These are phyloP conservation scores for Hydrolagus affinis DNA, from an alignment of 2,113 vertebrate genomes.

Conservation along the genomic window DNA sequence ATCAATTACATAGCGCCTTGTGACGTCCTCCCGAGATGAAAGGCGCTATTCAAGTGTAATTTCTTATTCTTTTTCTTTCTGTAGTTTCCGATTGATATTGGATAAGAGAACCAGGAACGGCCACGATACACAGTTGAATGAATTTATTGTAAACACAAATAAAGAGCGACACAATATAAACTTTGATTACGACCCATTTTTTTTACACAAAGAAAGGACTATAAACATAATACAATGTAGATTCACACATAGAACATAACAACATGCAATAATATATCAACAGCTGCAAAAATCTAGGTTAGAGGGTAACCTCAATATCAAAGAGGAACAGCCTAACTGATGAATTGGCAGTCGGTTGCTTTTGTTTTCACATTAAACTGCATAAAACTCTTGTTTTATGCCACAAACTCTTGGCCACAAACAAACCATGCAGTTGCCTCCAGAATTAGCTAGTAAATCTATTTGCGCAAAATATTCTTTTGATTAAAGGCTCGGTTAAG, in stretches of 20 bases:
- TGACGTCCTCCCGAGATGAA: too few species aligned
- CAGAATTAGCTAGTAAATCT: constrained; percentile 14
- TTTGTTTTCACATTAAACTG: not conserved
- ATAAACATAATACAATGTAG: constrained; percentile 26
- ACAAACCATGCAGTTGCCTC: not conserved
- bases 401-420: too few species aligned
- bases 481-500: not conserved
- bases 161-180: constrained; percentile 21
- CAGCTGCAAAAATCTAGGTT: not conserved
- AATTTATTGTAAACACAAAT: constrained; percentile 31
- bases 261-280: constrained; percentile 30
- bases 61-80: too few species aligned
- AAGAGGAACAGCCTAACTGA: not conserved
- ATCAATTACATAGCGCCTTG: too few species aligned
- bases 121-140: constrained; percentile 15
- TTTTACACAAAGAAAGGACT: constrained; percentile 23
- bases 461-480: not conserved
- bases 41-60: too few species aligned
- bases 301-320: not conserved
- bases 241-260: constrained; percentile 10
- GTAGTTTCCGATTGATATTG: not conserved
- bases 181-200: constrained; percentile 30
- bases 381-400: too few species aligned
- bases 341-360: constrained; percentile 27
- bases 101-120: not conserved